phyloP scores from a whole-genome alignment of 2,888 invertebrate genomes.

The Tryphoninae sp. region DNA sequence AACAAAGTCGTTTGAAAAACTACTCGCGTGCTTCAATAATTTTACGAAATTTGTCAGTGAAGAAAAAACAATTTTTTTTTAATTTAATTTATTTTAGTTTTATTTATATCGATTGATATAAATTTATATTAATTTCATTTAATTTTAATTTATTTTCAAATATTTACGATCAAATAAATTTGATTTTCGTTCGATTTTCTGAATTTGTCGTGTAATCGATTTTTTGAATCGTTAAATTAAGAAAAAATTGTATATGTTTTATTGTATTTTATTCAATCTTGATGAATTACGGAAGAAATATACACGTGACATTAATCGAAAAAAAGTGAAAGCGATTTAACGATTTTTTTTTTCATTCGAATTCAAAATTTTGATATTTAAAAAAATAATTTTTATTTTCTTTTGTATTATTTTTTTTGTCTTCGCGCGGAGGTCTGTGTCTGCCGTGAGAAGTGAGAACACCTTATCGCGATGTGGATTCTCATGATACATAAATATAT shows the following conservation, averaged over 20 bases:
- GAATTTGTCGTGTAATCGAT: background rate
- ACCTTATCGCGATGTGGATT: conserved; percentile 71
- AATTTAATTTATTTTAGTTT: background rate
- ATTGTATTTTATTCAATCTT: no score
- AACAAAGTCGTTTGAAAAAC: background rate
- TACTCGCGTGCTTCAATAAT: background rate
- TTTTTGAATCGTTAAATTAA: background rate
- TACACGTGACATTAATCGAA: background rate
- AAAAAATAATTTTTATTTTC: background rate
- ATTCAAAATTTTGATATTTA: background rate
- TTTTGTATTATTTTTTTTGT: conserved; percentile 10
- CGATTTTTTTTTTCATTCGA: background rate
- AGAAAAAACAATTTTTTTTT: conserved; percentile 1
- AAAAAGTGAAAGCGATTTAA: conserved; percentile 9
- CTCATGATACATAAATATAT: conserved; percentile 64
- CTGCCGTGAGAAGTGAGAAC: conserved; percentile 63
- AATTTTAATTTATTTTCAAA: background rate
- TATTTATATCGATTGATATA: no score
- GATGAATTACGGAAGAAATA: no score
- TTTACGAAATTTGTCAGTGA: background rate
- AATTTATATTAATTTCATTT: background rate
- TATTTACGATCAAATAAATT: no score
- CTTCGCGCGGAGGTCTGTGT: conserved; percentile 28
- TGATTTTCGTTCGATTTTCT: background rate
- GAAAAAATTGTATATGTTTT: no score